Base-by-base conservation (phyloP, 2,888 invertebrate genomes). In the Eupeodes latifasciatus region DNA sequence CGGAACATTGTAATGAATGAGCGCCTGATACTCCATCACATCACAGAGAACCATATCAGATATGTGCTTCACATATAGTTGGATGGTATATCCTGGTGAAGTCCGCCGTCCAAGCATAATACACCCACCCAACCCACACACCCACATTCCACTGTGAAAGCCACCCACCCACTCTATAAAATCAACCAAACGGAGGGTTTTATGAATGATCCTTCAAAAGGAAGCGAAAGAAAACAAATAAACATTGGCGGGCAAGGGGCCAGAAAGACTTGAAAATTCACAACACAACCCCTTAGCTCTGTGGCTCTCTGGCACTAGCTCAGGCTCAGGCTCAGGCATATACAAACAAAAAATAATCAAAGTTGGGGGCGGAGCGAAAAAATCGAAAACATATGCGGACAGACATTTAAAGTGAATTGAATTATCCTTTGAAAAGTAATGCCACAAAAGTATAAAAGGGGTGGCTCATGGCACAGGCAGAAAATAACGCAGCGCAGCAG, bases 1-100 rank as follows among this genome's bases (percentile, higher is more conserved):
- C 88, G 85, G 81, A 84, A 88, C 74, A 88, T 81, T 88, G 84
- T 88, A 88, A 88, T 88, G 88, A 85, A 88, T 88, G 87, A 88
- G 84, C 72, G 67, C 74, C 66, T 71, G 66, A 76, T 83, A 53
- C 71, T 74, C 55, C 19, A 36, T 27, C 14, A 66, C 44, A 19
- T 14, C n/a, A 72, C 44, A 62, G 14, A n/a, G 34, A 11, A 59
- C 34, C 67, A 14, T 59, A 59, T 53, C 49, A 49, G 12, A 44
- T 53, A 19, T 55, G 51, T 53, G 53, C 53, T 59, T 40, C 61
- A 66, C 71, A 71, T 27, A 27, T 27, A 27, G 27, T 27, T 27
- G 27, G 27, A 27, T 85, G 72, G 64, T n/a, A 72, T 72, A 53
- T 64, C 44, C 67, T 19, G 44, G 71, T 36, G 7, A 62, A 77